Evolutionary conservation across 1,140 invertebrate species (phyloP).

Genomic region (Eulimnadia texana): DNA sequence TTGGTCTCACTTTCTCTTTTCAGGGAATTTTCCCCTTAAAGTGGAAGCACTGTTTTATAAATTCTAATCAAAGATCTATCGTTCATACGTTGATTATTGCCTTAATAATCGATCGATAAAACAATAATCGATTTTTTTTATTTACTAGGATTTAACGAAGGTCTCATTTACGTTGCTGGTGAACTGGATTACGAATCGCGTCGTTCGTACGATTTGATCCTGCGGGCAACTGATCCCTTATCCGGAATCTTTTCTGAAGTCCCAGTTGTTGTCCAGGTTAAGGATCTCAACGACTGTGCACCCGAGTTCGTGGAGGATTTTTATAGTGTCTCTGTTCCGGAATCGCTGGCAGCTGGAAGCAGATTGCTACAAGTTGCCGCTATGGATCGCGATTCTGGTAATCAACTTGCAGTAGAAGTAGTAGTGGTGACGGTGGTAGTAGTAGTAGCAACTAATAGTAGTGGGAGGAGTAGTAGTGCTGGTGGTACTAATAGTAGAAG

Average conservation of each 20-base stretch:
- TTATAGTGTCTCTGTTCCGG: constrained; percentile 66
- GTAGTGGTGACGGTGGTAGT: constrained; percentile 51
- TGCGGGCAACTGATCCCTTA: background rate
- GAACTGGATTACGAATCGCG: background rate
- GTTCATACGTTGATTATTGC: too few relatives aligned
- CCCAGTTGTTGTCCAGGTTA: constrained; percentile 43
- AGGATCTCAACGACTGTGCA: constrained; percentile 72
- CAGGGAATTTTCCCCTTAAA: too few relatives aligned
- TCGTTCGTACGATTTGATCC: background rate
- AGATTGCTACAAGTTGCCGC: constrained; percentile 31
- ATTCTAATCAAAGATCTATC: too few relatives aligned
- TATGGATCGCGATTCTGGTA: constrained; percentile 38
- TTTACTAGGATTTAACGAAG: too few relatives aligned
- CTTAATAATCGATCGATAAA: too few relatives aligned
- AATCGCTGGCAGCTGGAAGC: constrained; percentile 52
- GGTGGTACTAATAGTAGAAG: too few relatives aligned
- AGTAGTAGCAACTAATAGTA: too few relatives aligned
- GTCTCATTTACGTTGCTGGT: background rate
- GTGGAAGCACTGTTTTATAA: too few relatives aligned
- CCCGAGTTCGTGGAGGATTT: constrained; percentile 60
- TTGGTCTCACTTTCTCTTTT: too few relatives aligned
- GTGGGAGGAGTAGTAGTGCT: too few relatives aligned
- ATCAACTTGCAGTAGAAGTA: constrained; percentile 55
- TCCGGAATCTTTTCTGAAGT: constrained; percentile 40
- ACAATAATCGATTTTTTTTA: too few relatives aligned